Conservation (phyloP, 2,888 invertebrate genomes). For the Lepidocyrtinus sp. region DNA sequence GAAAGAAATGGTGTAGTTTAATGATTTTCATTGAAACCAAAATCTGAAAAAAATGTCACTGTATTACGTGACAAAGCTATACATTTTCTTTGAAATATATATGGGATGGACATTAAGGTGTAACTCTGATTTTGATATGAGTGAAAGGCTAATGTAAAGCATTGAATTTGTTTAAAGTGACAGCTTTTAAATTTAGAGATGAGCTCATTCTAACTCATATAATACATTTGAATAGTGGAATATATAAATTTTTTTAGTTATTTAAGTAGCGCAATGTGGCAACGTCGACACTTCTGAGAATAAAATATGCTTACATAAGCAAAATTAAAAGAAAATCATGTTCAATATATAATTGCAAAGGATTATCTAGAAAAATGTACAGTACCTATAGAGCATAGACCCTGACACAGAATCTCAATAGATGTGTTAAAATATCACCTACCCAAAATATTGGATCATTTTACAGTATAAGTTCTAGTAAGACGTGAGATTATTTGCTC, state of each 20-base stretch:
- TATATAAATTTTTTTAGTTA: no score
- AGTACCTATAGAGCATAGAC: slow-evolving; percentile 18
- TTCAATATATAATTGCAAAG: no score
- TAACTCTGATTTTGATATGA: no score
- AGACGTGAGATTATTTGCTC: neutral
- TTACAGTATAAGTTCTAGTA: neutral
- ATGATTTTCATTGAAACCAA: neutral
- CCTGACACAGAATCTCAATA: slow-evolving; percentile 39
- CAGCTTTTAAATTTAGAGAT: slow-evolving; percentile 49
- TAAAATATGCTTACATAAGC: no score
- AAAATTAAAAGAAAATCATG: no score
- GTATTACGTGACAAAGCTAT: neutral
- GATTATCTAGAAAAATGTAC: no score
- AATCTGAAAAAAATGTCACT: neutral
- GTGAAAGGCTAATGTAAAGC: neutral
- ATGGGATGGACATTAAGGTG: no score
- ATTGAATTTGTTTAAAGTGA: slow-evolving; percentile 20
- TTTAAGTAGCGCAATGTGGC: neutral
- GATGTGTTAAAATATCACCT: neutral
- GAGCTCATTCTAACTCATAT: slow-evolving; percentile 30
- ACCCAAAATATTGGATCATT: neutral
- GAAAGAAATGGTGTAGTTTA: no score
- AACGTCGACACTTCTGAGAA: no score
- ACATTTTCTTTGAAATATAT: no score
- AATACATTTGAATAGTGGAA: no score